phyloP scores from a whole-genome alignment of 1,140 invertebrate genomes.

The Drosophila fuyamai region DNA sequence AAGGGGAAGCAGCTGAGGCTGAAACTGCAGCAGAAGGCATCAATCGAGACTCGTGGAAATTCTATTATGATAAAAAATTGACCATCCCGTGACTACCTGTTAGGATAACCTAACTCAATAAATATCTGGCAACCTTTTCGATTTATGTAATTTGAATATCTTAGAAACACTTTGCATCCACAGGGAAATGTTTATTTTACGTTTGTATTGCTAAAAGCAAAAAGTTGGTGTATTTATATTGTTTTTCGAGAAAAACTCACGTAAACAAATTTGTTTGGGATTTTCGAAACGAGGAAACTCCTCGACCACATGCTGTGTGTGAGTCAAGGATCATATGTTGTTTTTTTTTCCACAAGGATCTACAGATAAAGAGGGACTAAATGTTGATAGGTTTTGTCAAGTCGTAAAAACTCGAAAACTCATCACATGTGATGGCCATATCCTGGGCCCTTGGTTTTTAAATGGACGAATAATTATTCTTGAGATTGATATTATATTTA shows the following conservation, averaged over 20 bases:
- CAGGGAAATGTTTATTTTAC: slow-evolving; percentile 50
- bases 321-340: slow-evolving; percentile 52
- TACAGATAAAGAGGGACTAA: slow-evolving; percentile 28
- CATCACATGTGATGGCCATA: slow-evolving; percentile 47
- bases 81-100: slow-evolving; percentile 46
- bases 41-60: slow-evolving; percentile 70
- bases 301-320: slow-evolving; percentile 63
- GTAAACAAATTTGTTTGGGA: slow-evolving; percentile 78
- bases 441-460: background rate
- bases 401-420: slow-evolving; percentile 25
- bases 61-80: slow-evolving; percentile 37
- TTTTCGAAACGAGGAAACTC: slow-evolving; percentile 37
- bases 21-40: slow-evolving; percentile 20
- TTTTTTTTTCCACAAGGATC: slow-evolving; percentile 27
- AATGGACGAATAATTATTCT: background rate
- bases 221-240: slow-evolving; percentile 26
- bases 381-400: slow-evolving; percentile 47
- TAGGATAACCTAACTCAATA: slow-evolving; percentile 13
- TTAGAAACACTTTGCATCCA: slow-evolving; percentile 25
- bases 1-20: slow-evolving; percentile 23
- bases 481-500: no score
- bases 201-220: slow-evolving; percentile 50
- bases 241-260: slow-evolving; percentile 52
- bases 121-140: background rate
- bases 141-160: slow-evolving; percentile 67